phyloP scores from a whole-genome alignment of 2,888 invertebrate species.

The Tetramorium bicarinatum region DNA sequence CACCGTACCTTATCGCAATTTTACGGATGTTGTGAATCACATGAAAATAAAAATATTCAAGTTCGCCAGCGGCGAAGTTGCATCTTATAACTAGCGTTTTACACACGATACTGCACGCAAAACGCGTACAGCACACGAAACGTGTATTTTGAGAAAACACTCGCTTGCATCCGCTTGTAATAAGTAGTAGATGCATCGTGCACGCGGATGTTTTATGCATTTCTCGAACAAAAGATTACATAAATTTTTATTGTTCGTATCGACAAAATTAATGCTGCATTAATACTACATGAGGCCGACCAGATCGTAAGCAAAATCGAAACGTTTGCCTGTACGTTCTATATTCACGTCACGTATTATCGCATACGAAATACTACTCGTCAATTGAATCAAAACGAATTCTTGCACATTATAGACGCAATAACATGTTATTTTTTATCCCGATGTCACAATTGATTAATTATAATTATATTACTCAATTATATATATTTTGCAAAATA shows the following conservation, averaged over 20 bases:
- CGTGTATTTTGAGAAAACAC: constrained; percentile 15
- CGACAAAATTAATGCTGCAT: constrained; percentile 65
- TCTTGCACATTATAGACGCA: not conserved
- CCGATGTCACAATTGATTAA: constrained; percentile 1
- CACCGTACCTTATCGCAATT: not conserved
- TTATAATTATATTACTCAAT: not conserved
- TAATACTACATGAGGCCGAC: constrained; percentile 63
- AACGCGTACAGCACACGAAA: constrained; percentile 26
- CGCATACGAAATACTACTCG: constrained; percentile 51
- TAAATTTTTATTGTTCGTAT: constrained; percentile 58
- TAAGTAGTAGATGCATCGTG: constrained; percentile 41
- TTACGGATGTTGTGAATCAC: not conserved
- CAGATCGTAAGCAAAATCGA: constrained; percentile 59
- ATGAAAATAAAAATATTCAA: constrained; percentile 22
- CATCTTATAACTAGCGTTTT: constrained; percentile 39
- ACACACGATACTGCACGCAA: constrained; percentile 19
- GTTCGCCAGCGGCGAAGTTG: not conserved
- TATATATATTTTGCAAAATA: not conserved
- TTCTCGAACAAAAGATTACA: constrained; percentile 49
- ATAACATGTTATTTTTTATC: not conserved
- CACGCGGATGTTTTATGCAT: constrained; percentile 41
- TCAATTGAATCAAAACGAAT: constrained; percentile 10
- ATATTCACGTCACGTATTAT: constrained; percentile 63
- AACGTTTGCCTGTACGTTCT: constrained; percentile 35
- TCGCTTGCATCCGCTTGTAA: constrained; percentile 26